Evolutionary conservation across 2,113 vertebrate species (phyloP).

Genomic region (Ptilonorhynchus violaceus): DNA sequence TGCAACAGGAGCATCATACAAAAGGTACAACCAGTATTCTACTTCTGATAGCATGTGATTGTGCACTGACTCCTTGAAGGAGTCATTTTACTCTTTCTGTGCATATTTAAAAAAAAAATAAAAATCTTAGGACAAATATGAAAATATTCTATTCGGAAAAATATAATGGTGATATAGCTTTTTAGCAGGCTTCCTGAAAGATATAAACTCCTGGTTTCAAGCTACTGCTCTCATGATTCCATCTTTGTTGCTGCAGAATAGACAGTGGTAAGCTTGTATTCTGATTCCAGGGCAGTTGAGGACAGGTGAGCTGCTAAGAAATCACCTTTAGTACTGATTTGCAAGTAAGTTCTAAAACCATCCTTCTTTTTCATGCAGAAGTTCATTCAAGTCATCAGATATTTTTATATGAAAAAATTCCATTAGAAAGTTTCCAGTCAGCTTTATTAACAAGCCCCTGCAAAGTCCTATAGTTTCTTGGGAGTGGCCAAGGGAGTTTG

Average conservation of each 20-base stretch:
- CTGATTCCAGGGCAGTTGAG: background rate
- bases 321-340: background rate
- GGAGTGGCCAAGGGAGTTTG: background rate
- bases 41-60: background rate
- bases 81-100: background rate
- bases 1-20: constrained; percentile 74
- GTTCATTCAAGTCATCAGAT: background rate
- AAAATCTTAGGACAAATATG: background rate
- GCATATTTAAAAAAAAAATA: background rate
- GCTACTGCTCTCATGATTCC: background rate
- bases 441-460: background rate
- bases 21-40: constrained; percentile 73
- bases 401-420: background rate
- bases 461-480: background rate
- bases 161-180: background rate
- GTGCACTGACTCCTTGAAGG: background rate
- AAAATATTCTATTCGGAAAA: background rate
- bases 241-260: background rate
- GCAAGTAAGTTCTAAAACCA: background rate
- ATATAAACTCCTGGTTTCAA: background rate
- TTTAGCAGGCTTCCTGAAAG: background rate
- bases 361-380: background rate
- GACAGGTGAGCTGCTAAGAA: background rate
- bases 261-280: background rate
- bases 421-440: background rate